These are phyloP conservation scores for Ursus arctos DNA, from an alignment of 2,113 vertebrate species.

Conservation along the genomic window DNA sequence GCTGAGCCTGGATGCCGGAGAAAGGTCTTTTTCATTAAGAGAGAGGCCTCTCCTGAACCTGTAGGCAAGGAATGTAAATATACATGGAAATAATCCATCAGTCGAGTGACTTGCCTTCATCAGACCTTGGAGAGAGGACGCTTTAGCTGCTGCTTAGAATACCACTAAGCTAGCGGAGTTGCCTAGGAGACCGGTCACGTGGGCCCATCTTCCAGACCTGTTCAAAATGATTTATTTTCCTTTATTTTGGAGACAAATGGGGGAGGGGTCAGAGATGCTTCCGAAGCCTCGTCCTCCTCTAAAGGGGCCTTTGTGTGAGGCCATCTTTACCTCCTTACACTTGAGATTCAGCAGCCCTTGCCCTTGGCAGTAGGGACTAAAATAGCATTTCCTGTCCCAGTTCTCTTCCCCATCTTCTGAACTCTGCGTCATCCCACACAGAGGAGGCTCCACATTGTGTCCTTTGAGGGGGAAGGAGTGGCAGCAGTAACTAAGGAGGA, in stretches of 20 bases:
- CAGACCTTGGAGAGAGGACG: conserved; percentile 58
- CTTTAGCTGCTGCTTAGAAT: conserved; percentile 11
- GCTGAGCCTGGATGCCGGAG: neutral
- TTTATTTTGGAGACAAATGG: conserved; percentile 59
- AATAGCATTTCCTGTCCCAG: conserved; percentile 75
- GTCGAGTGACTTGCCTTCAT: neutral
- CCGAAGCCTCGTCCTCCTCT: neutral
- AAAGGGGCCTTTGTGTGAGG: conserved; percentile 34
- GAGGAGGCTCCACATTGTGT: conserved; percentile 45
- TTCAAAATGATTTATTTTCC: conserved; percentile 65
- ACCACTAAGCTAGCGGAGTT: conserved; percentile 56
- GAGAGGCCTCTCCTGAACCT: neutral
- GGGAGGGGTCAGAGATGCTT: conserved; percentile 2
- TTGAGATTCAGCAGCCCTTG: neutral
- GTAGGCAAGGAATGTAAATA: conserved; percentile 30
- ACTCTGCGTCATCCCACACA: conserved; percentile 40
- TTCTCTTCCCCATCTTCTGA: conserved; percentile 69
- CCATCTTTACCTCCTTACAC: neutral
- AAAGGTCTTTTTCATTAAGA: conserved; percentile 59
- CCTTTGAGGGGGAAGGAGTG: conserved; percentile 28
- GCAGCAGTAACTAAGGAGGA: neutral
- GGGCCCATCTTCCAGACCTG: conserved; percentile 67
- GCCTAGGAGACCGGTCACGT: conserved; percentile 82
- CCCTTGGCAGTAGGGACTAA: conserved; percentile 34
- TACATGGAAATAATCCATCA: conserved; percentile 55